phyloP scores from a whole-genome alignment of 1,140 invertebrate species.

The Chironomus tepperi region DNA sequence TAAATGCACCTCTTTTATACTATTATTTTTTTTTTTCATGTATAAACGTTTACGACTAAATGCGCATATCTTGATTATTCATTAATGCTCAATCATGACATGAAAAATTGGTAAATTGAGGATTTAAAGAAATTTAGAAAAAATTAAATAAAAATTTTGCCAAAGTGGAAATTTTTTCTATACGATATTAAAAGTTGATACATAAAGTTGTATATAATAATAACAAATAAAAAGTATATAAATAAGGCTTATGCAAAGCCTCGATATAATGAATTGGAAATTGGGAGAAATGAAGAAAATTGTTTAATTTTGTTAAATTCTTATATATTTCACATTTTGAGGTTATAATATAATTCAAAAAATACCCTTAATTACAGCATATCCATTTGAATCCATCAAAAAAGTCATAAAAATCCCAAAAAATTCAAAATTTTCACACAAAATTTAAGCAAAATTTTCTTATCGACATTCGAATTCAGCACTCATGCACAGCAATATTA shows the following conservation, averaged over 20 bases:
- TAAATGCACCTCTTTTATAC: too few relatives aligned
- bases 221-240: not conserved
- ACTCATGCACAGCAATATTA: not conserved
- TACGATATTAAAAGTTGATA: not conserved
- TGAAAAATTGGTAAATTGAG: too few relatives aligned
- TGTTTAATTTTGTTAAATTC: not conserved
- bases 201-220: not conserved
- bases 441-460: not conserved
- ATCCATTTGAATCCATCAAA: too few relatives aligned
- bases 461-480: not conserved
- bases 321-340: not conserved
- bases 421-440: not conserved
- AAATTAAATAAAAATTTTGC: not conserved
- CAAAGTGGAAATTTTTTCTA: not conserved
- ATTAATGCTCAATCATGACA: too few relatives aligned
- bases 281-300: not conserved
- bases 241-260: not conserved
- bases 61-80: too few relatives aligned
- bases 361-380: too few relatives aligned
- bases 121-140: not conserved
- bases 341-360: not conserved
- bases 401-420: not conserved
- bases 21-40: too few relatives aligned
- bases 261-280: not conserved
- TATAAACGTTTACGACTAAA: too few relatives aligned